These are phyloP conservation scores for Catonia carolina DNA, from an alignment of 2,888 invertebrate species.

Conservation along the genomic window DNA sequence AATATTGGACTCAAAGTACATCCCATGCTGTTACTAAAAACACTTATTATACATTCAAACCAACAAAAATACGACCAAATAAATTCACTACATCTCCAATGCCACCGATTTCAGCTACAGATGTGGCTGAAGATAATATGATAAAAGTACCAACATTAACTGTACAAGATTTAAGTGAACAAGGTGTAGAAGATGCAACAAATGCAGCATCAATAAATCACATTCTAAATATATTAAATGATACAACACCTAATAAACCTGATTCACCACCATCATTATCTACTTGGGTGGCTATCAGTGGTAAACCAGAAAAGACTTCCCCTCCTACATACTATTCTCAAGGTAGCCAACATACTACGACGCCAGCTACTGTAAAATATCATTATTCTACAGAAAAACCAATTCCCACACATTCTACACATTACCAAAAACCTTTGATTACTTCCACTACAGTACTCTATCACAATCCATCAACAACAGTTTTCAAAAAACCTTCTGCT, in stretches of 20 bases:
- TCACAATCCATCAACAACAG: slow-evolving; percentile 12
- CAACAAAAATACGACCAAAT: slow-evolving; percentile 17
- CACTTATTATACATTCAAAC: slow-evolving; percentile 14
- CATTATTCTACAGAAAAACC: no score
- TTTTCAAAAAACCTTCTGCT: slow-evolving; percentile 1
- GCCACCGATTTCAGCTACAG: neutral
- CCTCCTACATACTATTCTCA: slow-evolving; percentile 25
- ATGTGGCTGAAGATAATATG: slow-evolving; percentile 37
- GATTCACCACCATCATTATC: slow-evolving; percentile 35
- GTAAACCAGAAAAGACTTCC: slow-evolving; percentile 27
- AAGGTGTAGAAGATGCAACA: slow-evolving; percentile 22
- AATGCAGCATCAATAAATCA: slow-evolving; percentile 41
- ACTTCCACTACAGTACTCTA: slow-evolving; percentile 33
- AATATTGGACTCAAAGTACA: neutral
- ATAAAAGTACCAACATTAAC: slow-evolving; percentile 43
- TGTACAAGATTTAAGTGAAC: slow-evolving; percentile 30
- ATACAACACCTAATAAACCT: slow-evolving; percentile 36
- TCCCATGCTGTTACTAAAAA: slow-evolving; percentile 4
- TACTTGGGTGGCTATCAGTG: slow-evolving; percentile 40
- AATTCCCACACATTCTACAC: neutral
- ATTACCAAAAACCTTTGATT: slow-evolving; percentile 3
- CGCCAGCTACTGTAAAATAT: neutral
- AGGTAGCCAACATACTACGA: slow-evolving; percentile 10
- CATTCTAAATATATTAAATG: slow-evolving; percentile 45
- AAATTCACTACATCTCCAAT: slow-evolving; percentile 15